These are phyloP conservation scores for Galerucella nymphaeae DNA, from an alignment of 2,888 invertebrate species.

Conservation along the genomic window DNA sequence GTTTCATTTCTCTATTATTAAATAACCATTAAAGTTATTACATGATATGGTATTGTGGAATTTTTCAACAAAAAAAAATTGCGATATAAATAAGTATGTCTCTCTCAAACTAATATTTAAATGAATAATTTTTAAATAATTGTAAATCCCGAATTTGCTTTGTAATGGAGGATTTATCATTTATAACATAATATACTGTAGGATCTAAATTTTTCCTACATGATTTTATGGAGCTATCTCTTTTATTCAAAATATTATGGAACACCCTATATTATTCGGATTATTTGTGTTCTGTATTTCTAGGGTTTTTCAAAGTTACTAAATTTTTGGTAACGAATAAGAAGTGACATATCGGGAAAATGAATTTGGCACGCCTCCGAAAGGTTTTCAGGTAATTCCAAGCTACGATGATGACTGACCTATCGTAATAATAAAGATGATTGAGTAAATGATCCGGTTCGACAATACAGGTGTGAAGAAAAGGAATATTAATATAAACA, in stretches of 20 bases:
- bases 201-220: too few species aligned
- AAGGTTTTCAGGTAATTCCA: conserved; percentile 13
- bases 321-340: too few species aligned
- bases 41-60: conserved; percentile 3
- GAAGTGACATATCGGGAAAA: not conserved
- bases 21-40: conserved; percentile 2
- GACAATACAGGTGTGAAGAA: not conserved
- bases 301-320: too few species aligned
- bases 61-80: not conserved
- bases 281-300: too few species aligned
- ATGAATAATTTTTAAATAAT: not conserved
- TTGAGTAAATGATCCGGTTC: conserved; percentile 7
- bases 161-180: not conserved
- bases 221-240: too few species aligned
- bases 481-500: not conserved
- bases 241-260: too few species aligned
- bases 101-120: not conserved
- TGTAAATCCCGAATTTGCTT: not conserved
- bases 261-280: too few species aligned
- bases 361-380: not conserved
- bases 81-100: not conserved
- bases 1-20: conserved; percentile 10
- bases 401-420: conserved; percentile 11
- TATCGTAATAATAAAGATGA: conserved; percentile 8
- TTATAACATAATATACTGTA: not conserved